These are phyloP conservation scores for Chiridota heheva DNA, from an alignment of 35 echinoderm and acorn worm genomes.

Conservation along the genomic window DNA sequence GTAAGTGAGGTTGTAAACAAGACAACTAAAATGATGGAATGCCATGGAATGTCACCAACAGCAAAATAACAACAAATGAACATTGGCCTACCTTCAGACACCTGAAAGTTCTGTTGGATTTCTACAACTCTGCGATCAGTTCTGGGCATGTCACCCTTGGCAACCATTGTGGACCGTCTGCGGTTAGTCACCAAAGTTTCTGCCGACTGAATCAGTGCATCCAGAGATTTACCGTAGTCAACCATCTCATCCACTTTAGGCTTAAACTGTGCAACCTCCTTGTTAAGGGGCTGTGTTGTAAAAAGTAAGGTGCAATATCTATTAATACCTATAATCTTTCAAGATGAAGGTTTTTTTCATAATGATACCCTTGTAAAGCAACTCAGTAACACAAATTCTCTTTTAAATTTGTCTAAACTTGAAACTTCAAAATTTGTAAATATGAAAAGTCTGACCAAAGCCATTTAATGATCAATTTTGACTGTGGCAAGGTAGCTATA, in stretches of 20 bases:
- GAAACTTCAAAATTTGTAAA: too few species aligned
- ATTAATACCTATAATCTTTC: too few species aligned
- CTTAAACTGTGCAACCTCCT: constrained; percentile 87
- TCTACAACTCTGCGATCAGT: constrained; percentile 89
- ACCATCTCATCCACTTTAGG: constrained; percentile 94
- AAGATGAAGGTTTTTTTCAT: too few species aligned
- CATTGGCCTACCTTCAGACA: constrained; percentile 76
- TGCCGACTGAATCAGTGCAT: constrained; percentile 82
- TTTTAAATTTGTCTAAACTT: too few species aligned
- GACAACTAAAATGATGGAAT: neutral
- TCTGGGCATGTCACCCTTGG: constrained; percentile 62
- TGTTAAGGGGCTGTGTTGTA: constrained; percentile 66
- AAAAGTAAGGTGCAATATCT: too few species aligned
- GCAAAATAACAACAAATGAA: neutral
- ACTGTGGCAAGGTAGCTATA: too few species aligned
- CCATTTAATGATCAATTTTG: too few species aligned
- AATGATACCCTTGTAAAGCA: too few species aligned
- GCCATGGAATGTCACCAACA: neutral
- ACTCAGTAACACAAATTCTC: too few species aligned
- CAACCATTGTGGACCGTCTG: constrained; percentile 81
- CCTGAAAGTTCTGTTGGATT: constrained; percentile 92
- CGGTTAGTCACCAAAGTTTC: constrained; percentile 93
- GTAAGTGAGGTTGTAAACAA: neutral
- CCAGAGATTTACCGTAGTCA: constrained; percentile 81
- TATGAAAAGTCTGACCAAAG: too few species aligned